These are phyloP conservation scores for Strigamia transsilvanica DNA, from an alignment of 2,888 invertebrate species.

Conservation along the genomic window DNA sequence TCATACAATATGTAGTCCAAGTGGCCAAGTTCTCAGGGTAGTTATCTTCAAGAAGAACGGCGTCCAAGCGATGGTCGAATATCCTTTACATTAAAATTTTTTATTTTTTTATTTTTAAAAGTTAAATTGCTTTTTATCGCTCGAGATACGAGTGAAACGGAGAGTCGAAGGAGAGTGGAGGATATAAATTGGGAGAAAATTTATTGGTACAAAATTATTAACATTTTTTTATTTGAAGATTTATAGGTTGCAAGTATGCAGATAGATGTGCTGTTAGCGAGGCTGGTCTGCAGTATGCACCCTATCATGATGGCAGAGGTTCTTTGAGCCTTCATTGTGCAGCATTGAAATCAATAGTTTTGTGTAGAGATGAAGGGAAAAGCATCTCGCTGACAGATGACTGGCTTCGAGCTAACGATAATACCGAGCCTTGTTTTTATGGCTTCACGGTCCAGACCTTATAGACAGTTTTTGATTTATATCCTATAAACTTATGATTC, in stretches of 20 bases:
- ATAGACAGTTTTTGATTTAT: conserved; percentile 44
- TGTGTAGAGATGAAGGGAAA: conserved; percentile 39
- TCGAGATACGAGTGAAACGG: background rate
- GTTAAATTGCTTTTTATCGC: background rate
- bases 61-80: conserved; percentile 99
- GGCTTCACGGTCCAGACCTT: conserved; percentile 44
- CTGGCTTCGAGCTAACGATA: conserved; percentile 42
- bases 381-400: conserved; percentile 44
- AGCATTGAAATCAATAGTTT: conserved; percentile 44
- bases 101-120: background rate
- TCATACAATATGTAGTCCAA: conserved; percentile 94
- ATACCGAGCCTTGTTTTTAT: conserved; percentile 41
- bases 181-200: background rate
- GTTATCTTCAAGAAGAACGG: conserved; percentile 99
- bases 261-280: conserved; percentile 36
- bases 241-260: conserved; percentile 11
- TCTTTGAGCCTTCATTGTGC: conserved; percentile 26
- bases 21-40: conserved; percentile 95
- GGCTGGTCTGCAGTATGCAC: conserved; percentile 35
- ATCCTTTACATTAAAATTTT: conserved; percentile 76
- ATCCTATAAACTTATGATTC: conserved; percentile 35
- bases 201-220: conserved; percentile 24
- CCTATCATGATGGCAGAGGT: conserved; percentile 24
- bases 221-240: conserved; percentile 31
- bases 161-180: background rate